These are phyloP conservation scores for Hypotaenidia okinawae DNA, from an alignment of 2,797 vertebrate genomes.

Conservation along the genomic window DNA sequence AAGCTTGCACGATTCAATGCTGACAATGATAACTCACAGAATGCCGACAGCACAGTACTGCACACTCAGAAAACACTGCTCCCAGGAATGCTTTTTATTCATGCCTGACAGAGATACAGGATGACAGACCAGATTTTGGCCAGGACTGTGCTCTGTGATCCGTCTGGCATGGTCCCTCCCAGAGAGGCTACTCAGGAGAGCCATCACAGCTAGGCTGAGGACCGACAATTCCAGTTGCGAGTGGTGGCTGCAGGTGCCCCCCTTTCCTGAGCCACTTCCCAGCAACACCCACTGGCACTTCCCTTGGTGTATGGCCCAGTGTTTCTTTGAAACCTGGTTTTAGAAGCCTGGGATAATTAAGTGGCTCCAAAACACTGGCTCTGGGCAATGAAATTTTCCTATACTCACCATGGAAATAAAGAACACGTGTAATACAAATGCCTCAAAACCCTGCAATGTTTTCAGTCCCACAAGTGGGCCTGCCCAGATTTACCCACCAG, in stretches of 20 bases:
- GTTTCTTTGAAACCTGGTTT: not conserved
- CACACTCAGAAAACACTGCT: conserved; percentile 4
- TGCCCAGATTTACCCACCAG: conserved; percentile 15
- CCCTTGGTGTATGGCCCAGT: not conserved
- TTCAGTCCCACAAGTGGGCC: conserved; percentile 2
- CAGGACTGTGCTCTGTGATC: not conserved
- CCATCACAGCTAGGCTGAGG: accelerated
- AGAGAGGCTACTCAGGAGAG: not conserved
- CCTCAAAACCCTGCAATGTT: not conserved
- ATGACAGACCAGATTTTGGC: not conserved
- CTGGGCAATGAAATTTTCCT: conserved; percentile 31
- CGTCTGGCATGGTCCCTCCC: not conserved
- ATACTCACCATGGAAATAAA: not conserved
- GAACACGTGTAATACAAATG: not conserved
- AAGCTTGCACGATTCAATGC: not conserved
- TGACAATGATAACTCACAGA: conserved; percentile 4
- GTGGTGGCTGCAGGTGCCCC: not conserved
- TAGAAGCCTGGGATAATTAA: not conserved
- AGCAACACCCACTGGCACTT: not conserved
- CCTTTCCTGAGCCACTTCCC: not conserved
- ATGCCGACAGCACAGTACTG: accelerated
- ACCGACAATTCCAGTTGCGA: accelerated
- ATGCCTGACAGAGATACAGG: not conserved
- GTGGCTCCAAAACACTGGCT: not conserved
- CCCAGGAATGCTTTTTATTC: conserved; percentile 6